Evolutionary conservation across 1,140 invertebrate species (phyloP), one percentile per base, ranked within the genome.

Genomic region (Mamestra configurata): DNA sequence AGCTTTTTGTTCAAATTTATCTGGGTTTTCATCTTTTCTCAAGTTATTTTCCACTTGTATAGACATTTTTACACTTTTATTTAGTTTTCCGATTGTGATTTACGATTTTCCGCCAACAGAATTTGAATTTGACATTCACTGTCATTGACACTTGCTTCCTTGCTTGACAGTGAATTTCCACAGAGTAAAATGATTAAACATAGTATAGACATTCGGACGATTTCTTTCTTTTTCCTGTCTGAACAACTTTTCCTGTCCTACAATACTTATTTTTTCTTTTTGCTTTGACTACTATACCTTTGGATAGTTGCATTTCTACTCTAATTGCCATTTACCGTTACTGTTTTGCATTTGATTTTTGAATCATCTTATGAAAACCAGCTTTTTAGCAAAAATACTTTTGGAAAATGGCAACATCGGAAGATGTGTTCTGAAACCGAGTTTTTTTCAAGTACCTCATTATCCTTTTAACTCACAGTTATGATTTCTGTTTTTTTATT

Each of bases 21-120:
- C 82, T 64, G 88, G 79, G 35, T 92, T 86, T 18, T 89, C 86
- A 7, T 68, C 82, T 11, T 89, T 77, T 75, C 88, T 89, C 22
- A 93, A 83, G 78, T 90, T 94, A 80, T 93, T 93, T 84, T 94
- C 92, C 6, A 94, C 86, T 83, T 87, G 85, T 46, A 94, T 94
- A 0, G 91, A 93, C 92, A 94, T 94, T 79, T 53, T 90, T 49
- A 27, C 1, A 31, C n/a, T 24, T 61, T 49, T 43, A 35, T 22
- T 40, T 22, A 7, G 20, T 43, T 22, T 22, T 27, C 10, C 13
- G 4, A 66, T 1, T 0, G 24, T 18, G 27, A 37, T 31, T 35
- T 1, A 22, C 27, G 18, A 7, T 53, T 61, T 61, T 13, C 64
- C 66, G 66, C 66, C 40, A 64, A 64, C n/a, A 18, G 10, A 13